Evolutionary conservation across 2,888 invertebrate genomes (phyloP).

Genomic region (Diadromus collaris): DNA sequence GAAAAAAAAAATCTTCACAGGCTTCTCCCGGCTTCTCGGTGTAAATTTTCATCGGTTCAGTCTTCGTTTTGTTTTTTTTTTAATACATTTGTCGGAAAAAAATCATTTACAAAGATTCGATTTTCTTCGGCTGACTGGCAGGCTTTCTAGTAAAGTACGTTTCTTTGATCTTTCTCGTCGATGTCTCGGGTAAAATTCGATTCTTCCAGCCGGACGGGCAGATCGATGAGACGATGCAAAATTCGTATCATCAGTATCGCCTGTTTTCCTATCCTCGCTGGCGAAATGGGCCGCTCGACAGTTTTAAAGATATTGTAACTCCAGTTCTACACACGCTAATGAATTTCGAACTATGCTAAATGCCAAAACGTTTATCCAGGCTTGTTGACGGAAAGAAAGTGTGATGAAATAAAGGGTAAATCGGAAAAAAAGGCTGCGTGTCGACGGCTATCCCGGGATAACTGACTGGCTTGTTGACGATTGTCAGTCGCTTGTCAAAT

Average conservation of each 20-base stretch:
- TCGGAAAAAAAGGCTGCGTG: conserved; percentile 52
- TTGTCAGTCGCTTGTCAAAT: conserved; percentile 51
- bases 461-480: conserved; percentile 57
- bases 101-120: conserved; percentile 19
- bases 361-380: conserved; percentile 31
- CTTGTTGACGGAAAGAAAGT: conserved; percentile 16
- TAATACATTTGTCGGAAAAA: conserved; percentile 7
- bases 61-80: neutral
- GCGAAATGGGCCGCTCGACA: conserved; percentile 33
- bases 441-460: conserved; percentile 53
- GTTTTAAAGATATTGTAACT: conserved; percentile 48
- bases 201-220: conserved; percentile 12
- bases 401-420: conserved; percentile 31
- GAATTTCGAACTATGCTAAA: conserved; percentile 37
- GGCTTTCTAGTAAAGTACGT: neutral
- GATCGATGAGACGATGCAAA: conserved; percentile 27
- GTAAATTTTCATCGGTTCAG: conserved; percentile 17
- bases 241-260: conserved; percentile 45
- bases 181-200: conserved; percentile 7
- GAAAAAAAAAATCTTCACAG: conserved; percentile 15
- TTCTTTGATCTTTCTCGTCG: conserved; percentile 19
- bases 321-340: conserved; percentile 32
- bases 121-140: conserved; percentile 4
- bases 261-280: conserved; percentile 11
- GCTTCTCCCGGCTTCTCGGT: neutral